Evolutionary conservation across 1,140 invertebrate genomes (phyloP).

Genomic region (Lucilia cuprina): DNA sequence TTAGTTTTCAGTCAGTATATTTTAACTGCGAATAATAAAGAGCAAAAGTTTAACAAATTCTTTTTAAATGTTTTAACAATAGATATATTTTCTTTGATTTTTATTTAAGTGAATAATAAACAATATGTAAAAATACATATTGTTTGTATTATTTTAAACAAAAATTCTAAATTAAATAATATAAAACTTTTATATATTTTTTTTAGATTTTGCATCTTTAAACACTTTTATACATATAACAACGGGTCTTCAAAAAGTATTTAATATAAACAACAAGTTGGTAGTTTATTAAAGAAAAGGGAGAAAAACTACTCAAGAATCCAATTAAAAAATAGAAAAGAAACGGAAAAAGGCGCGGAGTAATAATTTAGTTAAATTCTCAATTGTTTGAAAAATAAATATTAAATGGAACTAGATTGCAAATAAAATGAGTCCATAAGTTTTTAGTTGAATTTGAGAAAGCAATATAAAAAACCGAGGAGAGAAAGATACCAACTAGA

Average conservation of each 20-base stretch:
- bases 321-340: neutral
- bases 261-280: neutral
- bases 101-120: too few species aligned
- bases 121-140: neutral
- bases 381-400: neutral
- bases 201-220: conserved; percentile 1
- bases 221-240: neutral
- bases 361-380: neutral
- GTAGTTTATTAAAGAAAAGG: neutral
- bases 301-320: neutral
- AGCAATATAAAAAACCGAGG: neutral
- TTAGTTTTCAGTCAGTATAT: too few species aligned
- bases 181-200: neutral
- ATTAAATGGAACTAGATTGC: neutral
- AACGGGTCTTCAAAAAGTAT: neutral
- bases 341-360: neutral
- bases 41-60: too few species aligned
- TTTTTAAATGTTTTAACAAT: too few species aligned
- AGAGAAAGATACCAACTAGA: neutral
- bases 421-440: conserved; percentile 7
- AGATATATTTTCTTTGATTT: too few species aligned
- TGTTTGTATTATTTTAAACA: neutral
- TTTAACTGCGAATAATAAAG: too few species aligned
- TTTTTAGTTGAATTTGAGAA: neutral
- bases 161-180: neutral